phyloP scores from a whole-genome alignment of 2,797 vertebrate genomes.

The Halcyon badia region DNA sequence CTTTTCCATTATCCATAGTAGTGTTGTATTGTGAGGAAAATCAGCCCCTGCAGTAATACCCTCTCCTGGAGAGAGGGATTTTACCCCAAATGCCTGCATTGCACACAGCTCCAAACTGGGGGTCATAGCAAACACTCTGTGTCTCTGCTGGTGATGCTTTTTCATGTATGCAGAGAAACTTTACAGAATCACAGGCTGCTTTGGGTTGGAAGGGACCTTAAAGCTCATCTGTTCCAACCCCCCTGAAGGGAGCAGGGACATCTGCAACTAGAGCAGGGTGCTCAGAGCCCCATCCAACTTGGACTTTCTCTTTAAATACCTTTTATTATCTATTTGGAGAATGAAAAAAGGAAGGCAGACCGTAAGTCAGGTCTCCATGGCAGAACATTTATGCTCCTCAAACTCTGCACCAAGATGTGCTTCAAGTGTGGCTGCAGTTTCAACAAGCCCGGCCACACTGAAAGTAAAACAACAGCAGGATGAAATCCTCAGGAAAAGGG shows the following conservation, averaged over 20 bases:
- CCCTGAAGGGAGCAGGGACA: neutral
- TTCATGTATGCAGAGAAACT: neutral
- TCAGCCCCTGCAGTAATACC: neutral
- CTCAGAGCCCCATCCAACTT: neutral
- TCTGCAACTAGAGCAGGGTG: neutral
- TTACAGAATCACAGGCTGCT: neutral
- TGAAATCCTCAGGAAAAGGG: neutral
- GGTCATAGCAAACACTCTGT: fast-evolving
- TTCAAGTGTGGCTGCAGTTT: neutral
- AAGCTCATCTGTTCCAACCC: neutral
- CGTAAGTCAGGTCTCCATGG: neutral
- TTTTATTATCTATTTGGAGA: neutral
- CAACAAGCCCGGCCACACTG: neutral
- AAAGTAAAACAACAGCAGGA: neutral
- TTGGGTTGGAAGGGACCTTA: neutral
- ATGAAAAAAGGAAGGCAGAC: neutral
- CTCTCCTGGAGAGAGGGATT: neutral
- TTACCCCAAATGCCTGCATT: neutral
- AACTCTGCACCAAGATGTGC: neutral
- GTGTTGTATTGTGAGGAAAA: neutral
- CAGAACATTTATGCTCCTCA: neutral
- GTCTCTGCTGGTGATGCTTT: neutral
- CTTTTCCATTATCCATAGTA: neutral
- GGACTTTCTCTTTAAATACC: neutral
- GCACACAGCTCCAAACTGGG: neutral